A percentile compares a stretch with the other conserved stretches of the same genome.
Conservation (phyloP, 2,797 vertebrate species). For the Setipinna tenuifilis region DNA sequence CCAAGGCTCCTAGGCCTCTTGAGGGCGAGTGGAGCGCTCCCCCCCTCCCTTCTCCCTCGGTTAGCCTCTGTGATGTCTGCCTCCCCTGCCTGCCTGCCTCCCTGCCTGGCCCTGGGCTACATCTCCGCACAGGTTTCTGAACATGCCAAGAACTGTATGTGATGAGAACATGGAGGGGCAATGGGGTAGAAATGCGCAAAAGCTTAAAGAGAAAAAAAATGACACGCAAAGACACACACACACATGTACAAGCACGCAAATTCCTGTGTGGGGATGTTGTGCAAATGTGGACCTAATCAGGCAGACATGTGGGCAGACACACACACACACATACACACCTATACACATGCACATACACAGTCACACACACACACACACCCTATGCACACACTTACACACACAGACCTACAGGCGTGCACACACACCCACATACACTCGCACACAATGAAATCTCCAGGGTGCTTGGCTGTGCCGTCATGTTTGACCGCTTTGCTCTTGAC, state of each 20-base stretch:
- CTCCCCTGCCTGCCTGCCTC: neutral
- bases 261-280: conserved; percentile 7
- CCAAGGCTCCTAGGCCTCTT: neutral
- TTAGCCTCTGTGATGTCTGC: neutral
- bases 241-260: conserved; percentile 21
- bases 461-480: conserved; percentile 46
- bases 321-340: neutral
- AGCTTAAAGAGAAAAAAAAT: too few species aligned
- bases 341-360: conserved; percentile 1
- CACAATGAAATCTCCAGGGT: conserved; percentile 42
- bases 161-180: neutral
- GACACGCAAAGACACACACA: neutral
- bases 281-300: conserved; percentile 20
- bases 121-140: neutral
- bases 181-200: neutral
- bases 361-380: neutral
- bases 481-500: conserved; percentile 61
- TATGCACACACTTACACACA: neutral
- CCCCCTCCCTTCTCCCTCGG: neutral
- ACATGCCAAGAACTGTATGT: conserved; percentile 5
- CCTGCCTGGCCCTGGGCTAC: neutral
- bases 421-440: neutral
- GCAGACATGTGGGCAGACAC: neutral
- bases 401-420: neutral
- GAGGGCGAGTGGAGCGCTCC: neutral